Base-by-base conservation (phyloP, 2,797 vertebrate species). In the Selene dorsalis region DNA sequence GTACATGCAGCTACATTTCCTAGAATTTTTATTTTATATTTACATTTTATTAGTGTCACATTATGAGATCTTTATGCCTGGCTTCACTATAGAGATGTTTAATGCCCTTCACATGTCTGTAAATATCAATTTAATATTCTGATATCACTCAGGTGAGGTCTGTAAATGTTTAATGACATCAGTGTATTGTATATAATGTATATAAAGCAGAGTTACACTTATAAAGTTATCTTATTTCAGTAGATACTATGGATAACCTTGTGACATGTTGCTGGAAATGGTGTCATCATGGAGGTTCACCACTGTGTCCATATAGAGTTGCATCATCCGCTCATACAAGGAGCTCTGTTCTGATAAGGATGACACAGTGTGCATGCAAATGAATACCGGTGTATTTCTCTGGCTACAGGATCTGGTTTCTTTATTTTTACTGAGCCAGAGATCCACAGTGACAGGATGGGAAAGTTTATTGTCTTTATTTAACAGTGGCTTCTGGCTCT, bases 381-480 rank as follows among this genome's bases (percentile, higher is more conserved):
- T 74, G 38, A 53, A 43, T 47, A 6, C 28, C 35, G 35, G 7
- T 53, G 53, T 18, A 14, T 60, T 67, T 66, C 45, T 78, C 53
- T 69, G 26, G 6, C 20, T 72, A 28, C 59, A 68, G 59, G 56
- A 56, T 84, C 71, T 73, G 22, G 22, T 72, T 55, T 80, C 53
- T 85, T 73, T 77, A 63, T 56, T 57, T 83, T 63, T 45, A 84
- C 47, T 35, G 71, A 75, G 63, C 12, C 66, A 26, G 41, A 80
- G 62, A 61, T 64, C 55, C 71, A 69, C 77, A 38, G 73, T 75
- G 53, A 84, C 81, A 75, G 80, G 84, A 85, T 58, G 82, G 69
- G 88, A 89, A 89, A 88, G 90, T 91, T 86, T 88, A 86, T 84
- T 87, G 87, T 69, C 75, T 81, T 88, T 91, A 79, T 87, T 93